phyloP scores from a whole-genome alignment of 2,113 vertebrate genomes.

The Copsychus sechellarum region DNA sequence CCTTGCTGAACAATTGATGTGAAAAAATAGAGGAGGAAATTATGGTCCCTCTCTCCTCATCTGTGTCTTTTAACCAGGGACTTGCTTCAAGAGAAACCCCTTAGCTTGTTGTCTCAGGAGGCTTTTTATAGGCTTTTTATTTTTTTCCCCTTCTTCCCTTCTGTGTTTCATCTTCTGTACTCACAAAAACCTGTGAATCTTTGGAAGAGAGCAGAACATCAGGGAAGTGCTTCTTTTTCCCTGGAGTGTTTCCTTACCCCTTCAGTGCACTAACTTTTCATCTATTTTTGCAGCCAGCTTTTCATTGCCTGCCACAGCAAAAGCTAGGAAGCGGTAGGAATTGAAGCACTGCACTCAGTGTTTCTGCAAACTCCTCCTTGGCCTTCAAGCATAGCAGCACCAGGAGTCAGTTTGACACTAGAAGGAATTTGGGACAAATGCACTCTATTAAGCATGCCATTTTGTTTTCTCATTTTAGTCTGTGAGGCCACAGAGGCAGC shows the following conservation, averaged over 20 bases:
- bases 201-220: neutral
- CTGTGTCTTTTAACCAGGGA: neutral
- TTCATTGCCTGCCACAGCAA: neutral
- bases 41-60: neutral
- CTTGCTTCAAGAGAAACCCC: neutral
- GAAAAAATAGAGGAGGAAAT: neutral
- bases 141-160: neutral
- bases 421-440: neutral
- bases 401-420: neutral
- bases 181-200: neutral
- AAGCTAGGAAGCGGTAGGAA: neutral
- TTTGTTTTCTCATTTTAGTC: neutral
- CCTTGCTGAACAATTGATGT: neutral
- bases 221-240: neutral
- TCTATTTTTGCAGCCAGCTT: neutral
- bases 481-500: neutral
- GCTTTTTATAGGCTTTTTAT: neutral
- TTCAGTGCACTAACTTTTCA: neutral
- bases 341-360: neutral
- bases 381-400: neutral
- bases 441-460: neutral
- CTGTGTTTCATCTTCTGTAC: neutral
- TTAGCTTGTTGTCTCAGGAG: neutral
- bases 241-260: neutral
- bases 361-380: neutral